phyloP scores from a whole-genome alignment of 2,888 invertebrate species.

The Epistrophe eligans region DNA sequence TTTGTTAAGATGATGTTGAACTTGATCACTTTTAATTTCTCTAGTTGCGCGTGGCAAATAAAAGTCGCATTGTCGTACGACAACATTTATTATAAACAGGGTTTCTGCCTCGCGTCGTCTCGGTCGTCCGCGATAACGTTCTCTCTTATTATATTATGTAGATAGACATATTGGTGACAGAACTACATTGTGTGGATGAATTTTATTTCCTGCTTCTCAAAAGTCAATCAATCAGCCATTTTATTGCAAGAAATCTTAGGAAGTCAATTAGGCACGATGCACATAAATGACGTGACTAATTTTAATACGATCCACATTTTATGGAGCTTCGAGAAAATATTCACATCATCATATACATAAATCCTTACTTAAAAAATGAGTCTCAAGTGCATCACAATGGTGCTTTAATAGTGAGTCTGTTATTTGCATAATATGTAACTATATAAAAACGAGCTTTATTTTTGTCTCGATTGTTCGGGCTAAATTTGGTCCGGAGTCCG shows the following conservation, averaged over 20 bases:
- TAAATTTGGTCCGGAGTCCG: constrained; percentile 5
- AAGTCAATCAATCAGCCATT: constrained; percentile 5
- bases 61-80: not conserved
- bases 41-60: constrained; percentile 23
- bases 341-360: not conserved
- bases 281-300: constrained; percentile 4
- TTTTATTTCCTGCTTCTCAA: constrained; percentile 27
- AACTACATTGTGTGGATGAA: not conserved
- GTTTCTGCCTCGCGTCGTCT: not conserved
- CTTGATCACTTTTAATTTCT: constrained; percentile 36
- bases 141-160: not conserved
- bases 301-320: constrained; percentile 13
- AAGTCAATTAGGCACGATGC: constrained; percentile 28
- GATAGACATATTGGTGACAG: constrained; percentile 16
- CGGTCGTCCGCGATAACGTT: not conserved
- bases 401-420: no score
- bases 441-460: not conserved
- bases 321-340: constrained; percentile 25
- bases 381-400: constrained; percentile 8
- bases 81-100: not conserved
- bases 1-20: not conserved
- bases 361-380: constrained; percentile 1
- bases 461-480: constrained; percentile 2
- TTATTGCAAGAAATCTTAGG: not conserved
- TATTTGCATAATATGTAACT: constrained; percentile 23